phyloP scores from a whole-genome alignment of 1,140 invertebrate genomes.

The Limonius californicus region DNA sequence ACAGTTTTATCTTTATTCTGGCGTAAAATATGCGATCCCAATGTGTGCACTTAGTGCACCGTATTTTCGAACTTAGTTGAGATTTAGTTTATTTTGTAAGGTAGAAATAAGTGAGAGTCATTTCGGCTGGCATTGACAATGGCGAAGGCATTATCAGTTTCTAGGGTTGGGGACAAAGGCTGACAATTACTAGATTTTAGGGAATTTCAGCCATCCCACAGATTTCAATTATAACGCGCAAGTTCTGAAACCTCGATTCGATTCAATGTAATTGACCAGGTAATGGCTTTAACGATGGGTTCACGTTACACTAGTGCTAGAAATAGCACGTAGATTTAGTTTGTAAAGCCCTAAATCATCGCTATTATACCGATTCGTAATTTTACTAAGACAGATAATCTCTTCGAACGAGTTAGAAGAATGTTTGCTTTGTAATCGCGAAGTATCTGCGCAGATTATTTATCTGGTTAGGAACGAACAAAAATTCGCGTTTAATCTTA shows the following conservation, averaged over 20 bases:
- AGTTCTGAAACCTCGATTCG: conserved; percentile 45
- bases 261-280: conserved; percentile 49
- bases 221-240: conserved; percentile 47
- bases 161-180: conserved; percentile 36
- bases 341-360: conserved; percentile 18
- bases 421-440: background rate
- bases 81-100: background rate
- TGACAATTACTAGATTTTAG: conserved; percentile 48
- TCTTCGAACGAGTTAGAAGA: background rate
- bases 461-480: background rate
- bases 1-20: background rate
- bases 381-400: background rate
- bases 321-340: conserved; percentile 32
- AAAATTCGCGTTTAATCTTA: background rate
- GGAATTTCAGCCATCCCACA: conserved; percentile 46
- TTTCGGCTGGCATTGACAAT: conserved; percentile 11
- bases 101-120: background rate
- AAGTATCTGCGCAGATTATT: background rate
- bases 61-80: background rate
- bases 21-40: too few relatives aligned
- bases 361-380: background rate
- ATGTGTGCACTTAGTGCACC: background rate
- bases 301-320: conserved; percentile 36
- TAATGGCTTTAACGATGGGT: conserved; percentile 44
- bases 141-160: conserved; percentile 20